phyloP scores from a whole-genome alignment of 2,113 vertebrate genomes.

The Cynoglossus semilaevis region DNA sequence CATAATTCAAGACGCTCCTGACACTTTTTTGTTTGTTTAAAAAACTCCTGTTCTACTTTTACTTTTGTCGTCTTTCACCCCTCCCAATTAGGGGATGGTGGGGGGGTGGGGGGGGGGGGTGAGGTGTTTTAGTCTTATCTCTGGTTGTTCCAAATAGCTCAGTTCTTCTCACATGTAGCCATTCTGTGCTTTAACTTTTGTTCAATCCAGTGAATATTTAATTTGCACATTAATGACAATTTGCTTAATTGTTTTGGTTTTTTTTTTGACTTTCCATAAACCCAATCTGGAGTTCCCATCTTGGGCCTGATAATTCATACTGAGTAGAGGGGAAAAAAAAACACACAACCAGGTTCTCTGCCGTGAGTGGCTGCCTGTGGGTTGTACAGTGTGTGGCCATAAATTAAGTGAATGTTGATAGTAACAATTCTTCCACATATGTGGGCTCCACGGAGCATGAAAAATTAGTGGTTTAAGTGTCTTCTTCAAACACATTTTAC shows the following conservation, averaged over 20 bases:
- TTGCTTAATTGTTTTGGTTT: too few species aligned
- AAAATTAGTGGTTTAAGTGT: slow-evolving; percentile 13
- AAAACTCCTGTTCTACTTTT: slow-evolving; percentile 8
- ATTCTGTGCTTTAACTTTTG: too few species aligned
- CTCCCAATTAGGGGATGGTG: too few species aligned
- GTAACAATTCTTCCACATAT: slow-evolving; percentile 20
- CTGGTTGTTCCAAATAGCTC: too few species aligned
- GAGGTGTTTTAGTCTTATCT: too few species aligned
- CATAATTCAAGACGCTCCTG: slow-evolving; percentile 14
- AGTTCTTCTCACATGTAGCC: too few species aligned
- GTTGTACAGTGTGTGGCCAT: background rate
- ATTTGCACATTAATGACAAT: too few species aligned
- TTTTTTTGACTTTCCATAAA: background rate
- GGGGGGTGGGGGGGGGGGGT: too few species aligned
- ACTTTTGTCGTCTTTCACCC: background rate
- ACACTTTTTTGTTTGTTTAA: slow-evolving; percentile 4
- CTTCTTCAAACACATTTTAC: slow-evolving; percentile 23
- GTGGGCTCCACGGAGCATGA: slow-evolving; percentile 18
- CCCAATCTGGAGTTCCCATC: background rate
- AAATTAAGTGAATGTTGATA: slow-evolving; percentile 16
- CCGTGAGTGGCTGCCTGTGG: background rate
- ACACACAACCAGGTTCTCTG: background rate
- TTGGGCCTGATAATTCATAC: background rate
- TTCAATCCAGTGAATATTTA: too few species aligned
- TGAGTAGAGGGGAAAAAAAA: background rate